Base-by-base conservation (phyloP, 2,888 invertebrate species). In the Cephus nigrinus region DNA sequence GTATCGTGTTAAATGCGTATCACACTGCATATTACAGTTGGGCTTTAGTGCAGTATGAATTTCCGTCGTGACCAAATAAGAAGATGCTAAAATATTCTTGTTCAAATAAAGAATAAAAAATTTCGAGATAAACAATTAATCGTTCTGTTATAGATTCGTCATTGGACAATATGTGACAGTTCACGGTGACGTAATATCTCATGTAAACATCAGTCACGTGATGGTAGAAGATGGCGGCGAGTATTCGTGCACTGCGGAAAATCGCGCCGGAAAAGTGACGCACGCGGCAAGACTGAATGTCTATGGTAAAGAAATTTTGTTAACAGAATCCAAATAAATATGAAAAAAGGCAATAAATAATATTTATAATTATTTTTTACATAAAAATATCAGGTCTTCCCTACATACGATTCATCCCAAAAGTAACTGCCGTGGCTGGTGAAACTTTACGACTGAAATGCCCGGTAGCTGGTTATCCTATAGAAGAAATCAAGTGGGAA, bases 401-500 rank as follows among this genome's bases (percentile, higher is more conserved):
- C 4, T 96, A 95, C 90, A 96, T 97, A 84, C 94, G 96, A 73
- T 93, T 95, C 80, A 96, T 97, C 90, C 95, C 95, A 40, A 96
- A 96, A 92, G 95, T 96, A 84, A 96, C 96, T 35, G 96, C 96
- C 9, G 96, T 96, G 15, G 96, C 96, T 12, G 96, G 96, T 74
- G 95, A 96, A 90, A 94, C 94, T 79, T 92, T 96, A 84, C 93
- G 94, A 76, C 92, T 97, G 79, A 95, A 95, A 90, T 97, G 97
- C 92, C 96, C 96, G 32, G 96, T 96, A 36, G 96, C 96, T 32
- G 97, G 97, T 33, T 96, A 95, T 92, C 96, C 97, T 34, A 95
- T 96, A 82, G 95, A 96, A 87, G 94, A 95, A 87, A 95, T 96
- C 86, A 95, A 95, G 81, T 97, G 97, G 97, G 96, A 95, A 89